Evolutionary conservation across 2,888 invertebrate genomes (phyloP), one percentile per base, ranked within the genome.

Genomic region (Melipona bicolor): DNA sequence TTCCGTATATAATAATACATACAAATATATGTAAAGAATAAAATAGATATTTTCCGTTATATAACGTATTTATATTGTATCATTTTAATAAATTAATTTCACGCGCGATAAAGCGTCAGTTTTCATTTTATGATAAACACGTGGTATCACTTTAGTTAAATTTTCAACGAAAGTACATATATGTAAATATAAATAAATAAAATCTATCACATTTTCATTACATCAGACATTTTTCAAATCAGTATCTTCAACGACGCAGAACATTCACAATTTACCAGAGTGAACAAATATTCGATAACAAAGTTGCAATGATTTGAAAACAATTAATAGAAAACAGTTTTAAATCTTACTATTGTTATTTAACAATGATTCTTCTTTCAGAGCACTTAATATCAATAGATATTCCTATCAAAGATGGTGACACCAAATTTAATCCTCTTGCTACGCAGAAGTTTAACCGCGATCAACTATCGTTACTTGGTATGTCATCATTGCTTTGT

Each of bases 381-480:
- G 62, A 67, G 54, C 54, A 67, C 59, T 71, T 61, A 4, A 32
- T 32, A 50, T 82, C 76, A 62, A 76, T 71, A 65, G 59, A 65
- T 24, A 43, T 19, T 54, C 54, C 49, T 82, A 76, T 50, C 71
- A 27, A 82, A 59, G 64, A 82, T 82, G 83, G 76, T 76, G 67
- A 50, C 36, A 36, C 50, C 62, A 56, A 82, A 83, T 68, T 83
- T 83, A 54, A 56, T 32, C 61, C 50, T 72, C 54, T 61, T 75
- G 13, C 65, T 82, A 65, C 83, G 83, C 61, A 68, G 77, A 43
- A 71, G 67, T 62, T 59, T 76, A 54, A 21, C 24, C 43, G 36
- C 71, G 17, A 72, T 77, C 71, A 61, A 27, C 54, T 77, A 69
- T 76, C 61, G 24, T 32, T 68, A n/a, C 54, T 36, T 56, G 83